phyloP scores from a whole-genome alignment of 2,888 invertebrate genomes.

The Falcaria lacertinaria region DNA sequence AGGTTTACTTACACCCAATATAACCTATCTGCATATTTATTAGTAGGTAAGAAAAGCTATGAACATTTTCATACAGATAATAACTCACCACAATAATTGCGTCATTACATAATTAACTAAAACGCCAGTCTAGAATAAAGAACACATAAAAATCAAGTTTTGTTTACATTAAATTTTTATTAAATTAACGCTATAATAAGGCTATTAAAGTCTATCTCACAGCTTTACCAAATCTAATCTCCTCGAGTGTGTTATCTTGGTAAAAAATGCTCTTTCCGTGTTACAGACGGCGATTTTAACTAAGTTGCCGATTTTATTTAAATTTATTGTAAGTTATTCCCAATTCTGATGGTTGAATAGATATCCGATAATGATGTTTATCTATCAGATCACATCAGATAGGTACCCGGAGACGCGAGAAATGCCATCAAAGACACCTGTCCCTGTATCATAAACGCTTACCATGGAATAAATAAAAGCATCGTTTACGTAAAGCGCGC shows the following conservation, averaged over 20 bases:
- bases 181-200: not conserved
- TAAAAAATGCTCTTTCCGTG: conserved; percentile 1
- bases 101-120: not conserved
- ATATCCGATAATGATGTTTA: not conserved
- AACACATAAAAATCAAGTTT: not conserved
- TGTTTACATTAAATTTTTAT: not conserved
- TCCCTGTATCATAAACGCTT: not conserved
- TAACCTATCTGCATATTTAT: too few relatives aligned
- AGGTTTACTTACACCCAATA: too few relatives aligned
- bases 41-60: too few relatives aligned
- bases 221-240: too few relatives aligned
- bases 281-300: too few relatives aligned
- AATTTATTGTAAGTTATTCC: not conserved
- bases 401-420: not conserved
- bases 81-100: too few relatives aligned
- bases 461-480: too few relatives aligned
- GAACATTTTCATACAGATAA: too few relatives aligned
- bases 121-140: not conserved
- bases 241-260: not conserved
- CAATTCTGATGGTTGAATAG: not conserved
- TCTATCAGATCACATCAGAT: not conserved
- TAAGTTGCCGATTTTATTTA: not conserved
- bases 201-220: not conserved
- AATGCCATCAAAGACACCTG: not conserved
- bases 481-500: too few relatives aligned